A percentile compares a stretch with the other conserved stretches of the same genome.
Conservation (phyloP, 2,797 vertebrate genomes). For the Rhinoraja longicauda region DNA sequence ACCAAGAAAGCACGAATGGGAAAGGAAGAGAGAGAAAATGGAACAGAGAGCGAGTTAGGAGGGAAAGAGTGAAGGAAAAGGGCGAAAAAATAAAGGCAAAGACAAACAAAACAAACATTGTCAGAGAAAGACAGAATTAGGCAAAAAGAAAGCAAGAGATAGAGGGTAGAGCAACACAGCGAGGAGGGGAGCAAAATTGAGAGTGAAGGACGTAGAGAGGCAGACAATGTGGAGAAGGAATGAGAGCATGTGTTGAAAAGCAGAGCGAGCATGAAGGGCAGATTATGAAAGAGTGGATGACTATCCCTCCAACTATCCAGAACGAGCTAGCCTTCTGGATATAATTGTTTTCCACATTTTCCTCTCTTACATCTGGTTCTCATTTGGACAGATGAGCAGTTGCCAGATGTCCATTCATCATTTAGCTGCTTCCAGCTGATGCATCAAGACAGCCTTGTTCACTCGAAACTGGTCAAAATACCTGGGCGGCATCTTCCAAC, state of each 20-base stretch:
- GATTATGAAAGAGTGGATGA: not conserved
- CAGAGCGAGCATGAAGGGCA: no score
- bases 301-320: not conserved
- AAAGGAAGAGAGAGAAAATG: not conserved
- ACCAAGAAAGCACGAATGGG: not conserved
- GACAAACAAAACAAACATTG: not conserved
- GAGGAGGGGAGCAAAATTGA: not conserved
- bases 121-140: not conserved
- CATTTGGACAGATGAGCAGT: not conserved
- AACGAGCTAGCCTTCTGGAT: not conserved
- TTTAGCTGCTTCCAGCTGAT: not conserved
- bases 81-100: not conserved
- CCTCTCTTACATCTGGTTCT: not conserved
- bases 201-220: not conserved
- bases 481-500: not conserved
- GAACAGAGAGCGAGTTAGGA: not conserved
- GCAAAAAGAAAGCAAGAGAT: not conserved
- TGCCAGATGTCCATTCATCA: not conserved
- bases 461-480: not conserved
- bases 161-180: not conserved
- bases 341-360: not conserved
- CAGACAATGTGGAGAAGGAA: not conserved
- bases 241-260: no score
- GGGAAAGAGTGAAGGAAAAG: accelerated
- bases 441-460: not conserved